phyloP scores from a whole-genome alignment of 2,113 vertebrate species.

The Scomber japonicus region DNA sequence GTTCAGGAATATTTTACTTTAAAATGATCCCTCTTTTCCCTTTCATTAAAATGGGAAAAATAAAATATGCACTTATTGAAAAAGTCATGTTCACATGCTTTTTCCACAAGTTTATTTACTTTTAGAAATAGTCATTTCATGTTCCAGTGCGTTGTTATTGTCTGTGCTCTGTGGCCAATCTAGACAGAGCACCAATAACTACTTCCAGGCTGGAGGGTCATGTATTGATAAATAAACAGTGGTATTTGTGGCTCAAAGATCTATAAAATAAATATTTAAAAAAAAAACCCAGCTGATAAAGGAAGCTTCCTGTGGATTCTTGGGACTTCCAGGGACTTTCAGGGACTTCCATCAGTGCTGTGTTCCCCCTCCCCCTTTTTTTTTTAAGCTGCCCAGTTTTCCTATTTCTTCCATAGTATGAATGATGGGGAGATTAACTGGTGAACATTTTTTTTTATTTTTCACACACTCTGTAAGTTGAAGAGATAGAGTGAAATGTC shows the following conservation, averaged over 20 bases:
- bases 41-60: background rate
- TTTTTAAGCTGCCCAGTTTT: background rate
- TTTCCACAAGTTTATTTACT: background rate
- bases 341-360: background rate
- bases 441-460: background rate
- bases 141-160: background rate
- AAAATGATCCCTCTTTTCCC: background rate
- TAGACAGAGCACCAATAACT: background rate
- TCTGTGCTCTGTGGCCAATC: background rate
- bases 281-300: slow-evolving; percentile 25
- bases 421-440: slow-evolving; percentile 22
- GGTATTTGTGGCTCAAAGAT: slow-evolving; percentile 28
- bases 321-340: too few relatives aligned
- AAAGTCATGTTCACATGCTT: background rate
- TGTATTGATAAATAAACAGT: slow-evolving; percentile 41
- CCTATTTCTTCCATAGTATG: background rate
- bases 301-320: slow-evolving; percentile 17
- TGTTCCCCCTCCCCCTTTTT: background rate
- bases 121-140: background rate
- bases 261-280: slow-evolving; percentile 49
- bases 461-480: background rate
- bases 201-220: background rate
- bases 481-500: background rate
- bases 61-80: background rate
- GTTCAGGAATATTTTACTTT: background rate